Percentiles rank a stretch among this genome's conserved stretches.
phyloP scores from a whole-genome alignment of 1,140 invertebrate species.

The Geopemphigus sp. region DNA sequence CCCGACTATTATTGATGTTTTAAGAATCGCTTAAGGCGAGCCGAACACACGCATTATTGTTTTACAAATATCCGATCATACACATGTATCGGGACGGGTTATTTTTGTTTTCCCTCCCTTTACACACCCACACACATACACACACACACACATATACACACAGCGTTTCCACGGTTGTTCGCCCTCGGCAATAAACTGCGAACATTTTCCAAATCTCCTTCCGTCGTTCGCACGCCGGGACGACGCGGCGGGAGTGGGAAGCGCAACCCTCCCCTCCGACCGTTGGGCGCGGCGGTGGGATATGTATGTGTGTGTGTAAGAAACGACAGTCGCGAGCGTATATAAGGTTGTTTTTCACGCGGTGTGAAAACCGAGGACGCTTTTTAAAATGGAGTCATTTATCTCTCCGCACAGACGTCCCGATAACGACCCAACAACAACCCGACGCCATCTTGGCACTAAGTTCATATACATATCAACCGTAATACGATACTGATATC shows the following conservation, averaged over 20 bases:
- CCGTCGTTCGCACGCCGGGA: not conserved
- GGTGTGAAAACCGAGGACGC: conserved; percentile 42
- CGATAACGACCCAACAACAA: conserved; percentile 47
- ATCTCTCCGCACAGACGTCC: conserved; percentile 46
- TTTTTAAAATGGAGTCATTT: conserved; percentile 49
- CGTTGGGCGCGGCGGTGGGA: no score
- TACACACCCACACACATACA: no score
- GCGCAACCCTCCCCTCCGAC: no score
- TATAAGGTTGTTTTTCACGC: conserved; percentile 38
- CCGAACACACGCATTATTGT: conserved; percentile 41
- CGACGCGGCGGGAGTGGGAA: not conserved
- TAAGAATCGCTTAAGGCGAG: conserved; percentile 36
- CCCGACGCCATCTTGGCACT: conserved; percentile 49
- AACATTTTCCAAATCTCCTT: conserved; percentile 39
- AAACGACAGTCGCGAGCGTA: conserved; percentile 22
- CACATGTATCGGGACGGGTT: not conserved
- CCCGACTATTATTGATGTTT: conserved; percentile 32
- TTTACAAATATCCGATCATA: conserved; percentile 46
- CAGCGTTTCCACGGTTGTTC: no score
- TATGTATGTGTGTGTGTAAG: no score
- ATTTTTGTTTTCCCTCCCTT: not conserved
- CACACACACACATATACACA: no score
- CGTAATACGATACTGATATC: conserved; percentile 45
- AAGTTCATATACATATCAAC: conserved; percentile 47
- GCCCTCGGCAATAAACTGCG: conserved; percentile 30